These are phyloP conservation scores for Siniperca obscura DNA, from an alignment of 2,797 vertebrate genomes.

Conservation along the genomic window DNA sequence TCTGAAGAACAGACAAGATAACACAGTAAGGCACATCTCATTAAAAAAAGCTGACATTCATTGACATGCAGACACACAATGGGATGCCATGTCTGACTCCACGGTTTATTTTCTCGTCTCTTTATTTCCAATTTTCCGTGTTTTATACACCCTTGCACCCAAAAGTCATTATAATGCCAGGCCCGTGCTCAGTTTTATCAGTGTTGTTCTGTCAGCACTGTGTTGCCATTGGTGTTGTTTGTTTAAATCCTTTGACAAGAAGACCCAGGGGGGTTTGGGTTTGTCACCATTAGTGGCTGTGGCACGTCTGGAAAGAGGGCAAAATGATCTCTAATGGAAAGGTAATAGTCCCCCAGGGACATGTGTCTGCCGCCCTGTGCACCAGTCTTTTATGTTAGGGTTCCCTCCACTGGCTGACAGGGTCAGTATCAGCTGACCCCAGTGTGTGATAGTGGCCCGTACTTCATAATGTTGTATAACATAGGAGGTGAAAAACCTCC, in stretches of 20 bases:
- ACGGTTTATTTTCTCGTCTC: slow-evolving; percentile 25
- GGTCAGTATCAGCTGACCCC: slow-evolving; percentile 39
- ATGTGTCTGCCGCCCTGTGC: slow-evolving; percentile 21
- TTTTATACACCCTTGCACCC: neutral
- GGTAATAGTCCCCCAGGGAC: slow-evolving; percentile 56
- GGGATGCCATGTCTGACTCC: slow-evolving; percentile 11
- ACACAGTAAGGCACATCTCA: neutral
- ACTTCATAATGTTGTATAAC: neutral
- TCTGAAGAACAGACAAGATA: slow-evolving; percentile 1
- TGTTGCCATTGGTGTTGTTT: slow-evolving; percentile 42
- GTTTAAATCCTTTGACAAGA: slow-evolving; percentile 56
- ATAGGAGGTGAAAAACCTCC: neutral
- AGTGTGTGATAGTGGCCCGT: slow-evolving; percentile 10
- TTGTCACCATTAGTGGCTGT: slow-evolving; percentile 70
- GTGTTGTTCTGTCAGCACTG: slow-evolving; percentile 19
- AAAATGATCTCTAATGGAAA: slow-evolving; percentile 69
- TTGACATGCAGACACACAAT: slow-evolving; percentile 19
- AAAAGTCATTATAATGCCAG: slow-evolving; percentile 32
- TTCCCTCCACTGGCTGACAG: slow-evolving; percentile 34
- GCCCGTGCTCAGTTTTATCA: slow-evolving; percentile 39
- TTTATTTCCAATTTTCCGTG: neutral
- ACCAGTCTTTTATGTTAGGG: slow-evolving; percentile 43
- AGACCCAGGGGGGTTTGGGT: slow-evolving; percentile 42
- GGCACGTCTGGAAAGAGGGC: slow-evolving; percentile 51
- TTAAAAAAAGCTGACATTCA: slow-evolving; percentile 24